These are phyloP conservation scores for Tetanocera ferruginea DNA, from an alignment of 2,888 invertebrate genomes.

Conservation along the genomic window DNA sequence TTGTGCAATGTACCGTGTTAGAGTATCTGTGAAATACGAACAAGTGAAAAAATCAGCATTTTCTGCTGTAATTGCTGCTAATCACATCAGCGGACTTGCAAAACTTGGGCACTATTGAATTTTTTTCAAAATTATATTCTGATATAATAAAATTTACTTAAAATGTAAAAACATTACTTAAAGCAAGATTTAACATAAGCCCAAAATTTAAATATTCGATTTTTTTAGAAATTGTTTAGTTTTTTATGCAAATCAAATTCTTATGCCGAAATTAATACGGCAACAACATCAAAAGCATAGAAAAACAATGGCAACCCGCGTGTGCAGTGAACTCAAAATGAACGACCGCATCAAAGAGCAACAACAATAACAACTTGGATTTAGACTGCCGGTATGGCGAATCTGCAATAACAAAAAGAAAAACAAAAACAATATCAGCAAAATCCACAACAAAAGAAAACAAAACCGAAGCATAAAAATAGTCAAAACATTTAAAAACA, in stretches of 20 bases:
- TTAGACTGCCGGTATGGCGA: constrained; percentile 4
- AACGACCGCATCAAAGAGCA: constrained; percentile 41
- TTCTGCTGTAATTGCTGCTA: not conserved
- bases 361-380: constrained; percentile 19
- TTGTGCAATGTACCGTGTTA: not conserved
- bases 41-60: not conserved
- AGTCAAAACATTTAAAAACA: not conserved
- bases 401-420: not conserved
- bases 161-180: too few species aligned
- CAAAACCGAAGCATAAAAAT: not conserved
- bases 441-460: not conserved
- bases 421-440: not conserved
- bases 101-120: not conserved
- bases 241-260: not conserved
- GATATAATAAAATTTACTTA: too few species aligned
- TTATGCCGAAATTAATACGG: not conserved
- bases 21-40: not conserved
- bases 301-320: constrained; percentile 43
- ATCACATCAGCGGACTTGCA: not conserved
- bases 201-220: not conserved
- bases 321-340: constrained; percentile 48
- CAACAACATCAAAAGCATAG: not conserved
- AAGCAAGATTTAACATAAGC: too few species aligned
- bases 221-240: not conserved
- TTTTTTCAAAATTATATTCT: too few species aligned